Base-by-base conservation (phyloP, 2,797 vertebrate genomes). In the Pseudochirops cupreus region DNA sequence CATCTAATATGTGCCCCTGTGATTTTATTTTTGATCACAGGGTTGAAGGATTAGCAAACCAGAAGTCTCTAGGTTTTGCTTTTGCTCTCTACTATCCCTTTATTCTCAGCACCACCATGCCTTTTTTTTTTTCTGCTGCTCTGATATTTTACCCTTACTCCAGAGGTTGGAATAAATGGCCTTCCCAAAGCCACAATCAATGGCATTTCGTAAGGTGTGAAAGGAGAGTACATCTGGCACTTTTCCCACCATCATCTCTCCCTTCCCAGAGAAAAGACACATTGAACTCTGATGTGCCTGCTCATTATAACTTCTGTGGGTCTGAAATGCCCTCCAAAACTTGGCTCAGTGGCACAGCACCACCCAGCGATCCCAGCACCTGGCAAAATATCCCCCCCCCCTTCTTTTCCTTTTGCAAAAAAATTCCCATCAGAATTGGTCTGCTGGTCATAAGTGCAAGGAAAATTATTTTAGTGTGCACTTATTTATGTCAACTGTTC, bases 401-500 rank as follows among this genome's bases (percentile, higher is more conserved):
- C 52, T 53, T 56, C 95, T 21, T 59, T 95, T 6, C 59, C 56
- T 56, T 54, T 96, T 21, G 5, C 14, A 58, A 10, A 74, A 58
- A 28, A 74, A 53, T 55, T 56, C 54, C 90, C 92, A 58, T 98
- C 90, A 93, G 56, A 97, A 97, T 13, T 0, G 5, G 93, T 91
- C 93, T 87, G 89, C 1, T 0, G 28, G 96, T 95, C 96, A 96
- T 95, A 96, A 95, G 58, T n/a, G 90, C 93, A 97, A 97, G 96
- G 97, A 98, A 98, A 97, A 98, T 97, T 0, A 97, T 95, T 97
- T 98, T 98, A 96, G 95, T 98, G 97, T 97, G 96, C 98, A 98
- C 98, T 97, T 98, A 93, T 62, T 50, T 97, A 93, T 98, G 90
- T 97, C 96, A 94, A 95, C 91, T 98, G 94, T 97, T 97, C 96